These are phyloP conservation scores for Phalacrocorax aristotelis DNA, from an alignment of 2,113 vertebrate genomes.

Conservation along the genomic window DNA sequence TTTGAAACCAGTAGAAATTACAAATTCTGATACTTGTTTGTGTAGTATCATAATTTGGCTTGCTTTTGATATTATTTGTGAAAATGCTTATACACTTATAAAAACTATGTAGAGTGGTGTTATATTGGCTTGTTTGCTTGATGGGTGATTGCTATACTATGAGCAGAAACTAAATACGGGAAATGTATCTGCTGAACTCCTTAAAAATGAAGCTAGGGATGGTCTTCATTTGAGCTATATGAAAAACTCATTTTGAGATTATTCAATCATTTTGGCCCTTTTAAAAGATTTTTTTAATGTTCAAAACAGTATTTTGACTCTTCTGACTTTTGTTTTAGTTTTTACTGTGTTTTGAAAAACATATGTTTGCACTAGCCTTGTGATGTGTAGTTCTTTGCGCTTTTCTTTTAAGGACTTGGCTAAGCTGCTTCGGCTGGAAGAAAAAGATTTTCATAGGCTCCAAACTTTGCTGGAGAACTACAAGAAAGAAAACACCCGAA, in stretches of 20 bases:
- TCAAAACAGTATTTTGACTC: background rate
- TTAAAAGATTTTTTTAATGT: background rate
- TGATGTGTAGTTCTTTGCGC: background rate
- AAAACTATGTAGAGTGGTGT: background rate
- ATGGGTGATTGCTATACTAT: background rate
- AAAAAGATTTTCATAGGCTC: conserved; percentile 81
- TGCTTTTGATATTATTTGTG: background rate
- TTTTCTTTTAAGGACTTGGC: conserved; percentile 73
- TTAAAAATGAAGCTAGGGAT: background rate
- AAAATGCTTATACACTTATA: background rate
- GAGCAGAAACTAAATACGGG: background rate
- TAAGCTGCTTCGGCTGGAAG: conserved; percentile 75
- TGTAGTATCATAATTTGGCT: background rate
- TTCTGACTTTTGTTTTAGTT: background rate
- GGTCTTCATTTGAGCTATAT: background rate
- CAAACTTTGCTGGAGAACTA: conserved; percentile 83
- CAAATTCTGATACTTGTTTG: background rate
- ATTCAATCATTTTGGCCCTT: background rate
- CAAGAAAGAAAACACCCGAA: conserved; percentile 74
- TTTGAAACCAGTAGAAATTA: background rate
- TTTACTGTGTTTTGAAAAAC: background rate
- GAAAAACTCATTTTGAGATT: background rate
- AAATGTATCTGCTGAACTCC: background rate
- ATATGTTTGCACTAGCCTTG: background rate
- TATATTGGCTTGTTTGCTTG: background rate